Evolutionary conservation across 2,797 vertebrate genomes (phyloP), one percentile per base, ranked within the genome.

Genomic region (Alca torda): DNA sequence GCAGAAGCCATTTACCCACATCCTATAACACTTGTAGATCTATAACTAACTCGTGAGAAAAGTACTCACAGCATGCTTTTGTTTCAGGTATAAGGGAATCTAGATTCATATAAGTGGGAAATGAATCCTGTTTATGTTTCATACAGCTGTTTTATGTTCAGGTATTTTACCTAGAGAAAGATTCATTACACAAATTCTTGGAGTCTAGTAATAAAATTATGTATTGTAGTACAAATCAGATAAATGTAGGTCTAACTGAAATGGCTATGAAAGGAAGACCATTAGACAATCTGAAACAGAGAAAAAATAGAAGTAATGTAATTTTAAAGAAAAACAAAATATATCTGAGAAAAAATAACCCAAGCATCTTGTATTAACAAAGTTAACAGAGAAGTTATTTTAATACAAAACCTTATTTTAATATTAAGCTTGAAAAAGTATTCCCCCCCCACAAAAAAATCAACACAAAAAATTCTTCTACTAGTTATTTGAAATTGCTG

Each of bases 361-460:
- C 11, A 37, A 8, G 12, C 4, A 51, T 3, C 8, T 39, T 50
- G 19, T 39, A 15, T 56, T 85, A 51, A 37, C 5, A 74, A 4
- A 61, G 9, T 43, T 80, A 70, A 39, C 19, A 70, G 26, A 69
- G 5, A 87, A 57, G 1, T 23, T 59, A 50, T 81, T 87, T 73
- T 57, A 79, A 13, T 11, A 35, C 4, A 68, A 95, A 78, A 26
- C 0, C 3, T 50, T 45, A 39, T 74, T 87, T 89, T 50, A 83
- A 59, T 9, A 0, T 41, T 46, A 65, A 73, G 9, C 13, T 73
- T 85, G 37, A 65, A 88, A 76, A 87, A 26, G 2, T 19, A 74
- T 3, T 7, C 2, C 3, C 2, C 3, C 2, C 6, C 6, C 4
- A 37, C 3, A 12, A 19, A 65, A 78, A 17, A 1, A 81, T 33